Percentiles rank a stretch among this genome's conserved stretches.
Evolutionary conservation across 2,888 invertebrate species (phyloP).

Genomic region (Osmoderma eremita): DNA sequence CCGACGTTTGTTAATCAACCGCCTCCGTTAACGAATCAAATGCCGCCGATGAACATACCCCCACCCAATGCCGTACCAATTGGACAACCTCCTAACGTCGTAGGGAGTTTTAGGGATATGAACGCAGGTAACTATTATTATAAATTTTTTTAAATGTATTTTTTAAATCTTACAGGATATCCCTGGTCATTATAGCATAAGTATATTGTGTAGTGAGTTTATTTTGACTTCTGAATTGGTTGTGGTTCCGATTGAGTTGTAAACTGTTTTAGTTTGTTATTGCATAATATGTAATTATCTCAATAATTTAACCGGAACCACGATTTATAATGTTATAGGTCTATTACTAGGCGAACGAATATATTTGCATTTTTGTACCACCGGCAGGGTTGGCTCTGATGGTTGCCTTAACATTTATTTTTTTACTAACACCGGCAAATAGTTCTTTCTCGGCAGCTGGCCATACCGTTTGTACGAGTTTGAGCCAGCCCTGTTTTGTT

Average conservation of each 20-base stretch:
- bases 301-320: constrained; percentile 19
- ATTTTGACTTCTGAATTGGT: constrained; percentile 12
- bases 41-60: constrained; percentile 64
- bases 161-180: constrained; percentile 32
- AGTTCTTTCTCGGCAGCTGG: constrained; percentile 2
- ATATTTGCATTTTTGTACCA: constrained; percentile 24
- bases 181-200: constrained; percentile 25
- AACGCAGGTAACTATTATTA: constrained; percentile 58
- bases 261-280: not conserved
- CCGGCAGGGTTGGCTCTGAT: constrained; percentile 41
- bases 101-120: constrained; percentile 54
- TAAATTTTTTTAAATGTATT: constrained; percentile 19
- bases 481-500: constrained; percentile 51
- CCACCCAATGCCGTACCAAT: constrained; percentile 60
- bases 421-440: constrained; percentile 9
- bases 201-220: constrained; percentile 22
- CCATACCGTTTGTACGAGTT: constrained; percentile 10
- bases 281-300: not conserved
- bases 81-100: constrained; percentile 44
- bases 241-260: constrained; percentile 20
- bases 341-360: constrained; percentile 36
- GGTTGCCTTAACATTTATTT: not conserved
- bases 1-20: constrained; percentile 58
- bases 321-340: constrained; percentile 32
- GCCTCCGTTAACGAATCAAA: constrained; percentile 56